Evolutionary conservation across 2,113 vertebrate species (phyloP).

Genomic region (Datnioides undecimradiatus): DNA sequence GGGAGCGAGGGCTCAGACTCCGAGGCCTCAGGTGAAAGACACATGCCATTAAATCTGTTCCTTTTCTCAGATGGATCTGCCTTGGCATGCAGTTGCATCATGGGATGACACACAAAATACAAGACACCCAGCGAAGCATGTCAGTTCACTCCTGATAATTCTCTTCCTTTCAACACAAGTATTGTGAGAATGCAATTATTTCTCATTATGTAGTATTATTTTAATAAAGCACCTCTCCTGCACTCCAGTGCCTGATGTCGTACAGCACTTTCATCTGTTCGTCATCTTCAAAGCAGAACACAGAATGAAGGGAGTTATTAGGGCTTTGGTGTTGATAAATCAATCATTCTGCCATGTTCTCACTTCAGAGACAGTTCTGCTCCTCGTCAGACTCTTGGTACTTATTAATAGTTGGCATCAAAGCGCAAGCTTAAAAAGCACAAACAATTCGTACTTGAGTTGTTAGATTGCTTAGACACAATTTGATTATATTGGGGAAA

Average conservation of each 20-base stretch:
- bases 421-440: constrained; percentile 55
- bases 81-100: constrained; percentile 35
- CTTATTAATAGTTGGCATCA: constrained; percentile 65
- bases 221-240: constrained; percentile 47
- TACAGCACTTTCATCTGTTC: constrained; percentile 66
- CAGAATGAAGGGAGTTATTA: constrained; percentile 65
- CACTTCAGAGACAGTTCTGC: constrained; percentile 39
- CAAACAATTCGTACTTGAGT: constrained; percentile 31
- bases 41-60: constrained; percentile 14
- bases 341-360: constrained; percentile 64
- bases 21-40: constrained; percentile 2
- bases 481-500: constrained; percentile 17
- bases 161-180: constrained; percentile 35
- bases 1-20: not conserved
- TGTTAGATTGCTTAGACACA: constrained; percentile 34
- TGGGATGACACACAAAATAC: not conserved
- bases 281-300: constrained; percentile 63
- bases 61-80: not conserved
- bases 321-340: constrained; percentile 60
- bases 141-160: not conserved
- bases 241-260: constrained; percentile 30
- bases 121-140: not conserved
- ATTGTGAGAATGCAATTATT: constrained; percentile 45
- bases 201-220: constrained; percentile 47
- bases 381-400: constrained; percentile 34